Conservation (phyloP, 2,113 vertebrate species). For the Caracal caracal region DNA sequence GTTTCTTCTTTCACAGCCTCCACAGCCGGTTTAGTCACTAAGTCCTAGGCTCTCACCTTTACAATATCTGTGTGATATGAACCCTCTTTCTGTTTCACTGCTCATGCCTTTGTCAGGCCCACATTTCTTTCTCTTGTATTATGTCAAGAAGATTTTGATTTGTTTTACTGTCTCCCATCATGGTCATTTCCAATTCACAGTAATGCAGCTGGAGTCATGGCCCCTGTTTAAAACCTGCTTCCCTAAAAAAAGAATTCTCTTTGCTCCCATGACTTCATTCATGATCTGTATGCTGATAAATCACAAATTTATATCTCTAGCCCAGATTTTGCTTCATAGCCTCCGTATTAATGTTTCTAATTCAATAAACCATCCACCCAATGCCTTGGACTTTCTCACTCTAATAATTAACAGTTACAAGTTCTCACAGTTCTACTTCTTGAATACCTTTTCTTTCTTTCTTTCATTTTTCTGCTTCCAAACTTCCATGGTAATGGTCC, state of each 20-base stretch:
- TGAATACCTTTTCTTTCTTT: not conserved
- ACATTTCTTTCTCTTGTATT: not conserved
- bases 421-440: not conserved
- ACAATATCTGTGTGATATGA: not conserved
- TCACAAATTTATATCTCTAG: not conserved
- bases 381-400: not conserved
- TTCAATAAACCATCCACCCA: not conserved
- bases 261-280: constrained; percentile 2
- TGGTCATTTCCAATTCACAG: not conserved
- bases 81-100: not conserved
- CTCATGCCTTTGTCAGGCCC: not conserved
- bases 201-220: not conserved
- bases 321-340: not conserved
- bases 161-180: not conserved
- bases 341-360: not conserved
- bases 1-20: not conserved
- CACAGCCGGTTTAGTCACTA: not conserved
- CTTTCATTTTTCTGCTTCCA: not conserved
- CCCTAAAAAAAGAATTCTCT: not conserved
- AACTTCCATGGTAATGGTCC: not conserved
- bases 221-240: not conserved
- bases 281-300: not conserved
- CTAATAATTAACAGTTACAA: not conserved
- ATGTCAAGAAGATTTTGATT: not conserved
- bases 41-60: not conserved